Evolutionary conservation across 1,140 invertebrate genomes (phyloP), one percentile per base, ranked within the genome.

Genomic region (Octopus bimaculoides): DNA sequence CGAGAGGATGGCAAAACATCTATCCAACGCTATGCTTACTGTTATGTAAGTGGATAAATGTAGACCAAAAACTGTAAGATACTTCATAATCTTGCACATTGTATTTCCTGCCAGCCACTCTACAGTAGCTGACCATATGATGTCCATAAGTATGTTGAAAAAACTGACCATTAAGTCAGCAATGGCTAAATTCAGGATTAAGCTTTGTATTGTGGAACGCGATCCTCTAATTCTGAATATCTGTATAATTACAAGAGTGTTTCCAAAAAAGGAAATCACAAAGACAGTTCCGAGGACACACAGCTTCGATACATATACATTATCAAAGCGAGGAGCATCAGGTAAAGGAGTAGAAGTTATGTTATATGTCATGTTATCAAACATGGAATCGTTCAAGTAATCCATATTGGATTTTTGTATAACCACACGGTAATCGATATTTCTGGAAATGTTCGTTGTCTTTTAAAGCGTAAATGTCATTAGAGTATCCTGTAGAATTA

Each of bases 1-100:
- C 89, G 95, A 95, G 79, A 94, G 92, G 2, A 96, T 94, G 1
- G 95, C 95, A 66, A 89, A 87, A 91, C 94, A 95, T 77, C 95
- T 91, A 85, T 96, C 95, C 52, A 96, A 91, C 7, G 94, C 94
- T 82, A 96, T 96, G 10, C 95, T 91, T 5, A 96, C 95, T 41
- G 95, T 90, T 52, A 95, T 92, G 87, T 95, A 96, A 0, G 95
- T 96, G 71, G 94, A 95, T n/a, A 95, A 89, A 88, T 96, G 95
- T 14, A 83, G 73, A 5, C 82, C 82, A 41, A 82, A 83, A 0
- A 76, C 85, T 89, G 96, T 95, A 17, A 94, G 88, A 84, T 94
- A 95, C 88, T 96, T 96, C 83, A 96, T 93, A 17, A 94, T 79
- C 89, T 96, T 96, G 88, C 95, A 96, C 53, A 92, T 92, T 2